Percentiles rank a stretch among this genome's conserved stretches.
Evolutionary conservation across 2,113 vertebrate species (phyloP).

Genomic region (Rhagologus leucostigma): DNA sequence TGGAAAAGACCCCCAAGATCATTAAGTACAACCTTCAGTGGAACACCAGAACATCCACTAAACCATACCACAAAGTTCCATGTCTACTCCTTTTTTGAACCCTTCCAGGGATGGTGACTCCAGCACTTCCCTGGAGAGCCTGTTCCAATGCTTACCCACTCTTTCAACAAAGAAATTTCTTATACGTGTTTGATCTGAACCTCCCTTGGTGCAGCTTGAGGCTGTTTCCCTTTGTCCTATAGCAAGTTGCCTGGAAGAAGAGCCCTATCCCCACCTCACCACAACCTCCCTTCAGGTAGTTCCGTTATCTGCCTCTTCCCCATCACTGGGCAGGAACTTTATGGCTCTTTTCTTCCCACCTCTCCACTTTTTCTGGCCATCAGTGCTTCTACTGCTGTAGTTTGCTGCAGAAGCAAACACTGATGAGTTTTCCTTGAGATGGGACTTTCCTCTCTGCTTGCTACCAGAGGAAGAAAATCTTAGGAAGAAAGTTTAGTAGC

Average conservation of each 20-base stretch:
- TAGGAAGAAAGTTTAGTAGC: background rate
- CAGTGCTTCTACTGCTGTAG: accelerated
- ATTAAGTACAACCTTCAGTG: background rate
- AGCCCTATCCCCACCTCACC: background rate
- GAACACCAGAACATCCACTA: background rate
- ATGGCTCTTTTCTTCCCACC: background rate
- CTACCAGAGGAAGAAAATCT: background rate
- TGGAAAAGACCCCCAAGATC: background rate
- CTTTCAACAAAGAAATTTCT: background rate
- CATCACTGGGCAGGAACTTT: background rate
- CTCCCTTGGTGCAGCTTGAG: background rate
- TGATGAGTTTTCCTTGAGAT: background rate
- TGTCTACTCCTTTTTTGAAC: background rate
- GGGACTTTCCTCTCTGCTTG: background rate
- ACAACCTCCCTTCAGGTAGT: background rate
- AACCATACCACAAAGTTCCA: background rate
- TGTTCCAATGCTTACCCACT: background rate
- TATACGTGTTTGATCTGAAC: background rate
- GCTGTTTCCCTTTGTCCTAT: background rate
- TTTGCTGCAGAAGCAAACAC: background rate
- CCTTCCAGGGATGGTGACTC: background rate
- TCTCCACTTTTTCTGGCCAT: background rate
- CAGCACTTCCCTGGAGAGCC: background rate
- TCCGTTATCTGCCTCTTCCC: background rate
- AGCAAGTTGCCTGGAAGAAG: background rate